Evolutionary conservation across 2,113 vertebrate genomes (phyloP), one percentile per base, ranked within the genome.

Genomic region (Ornithorhynchus anatinus): DNA sequence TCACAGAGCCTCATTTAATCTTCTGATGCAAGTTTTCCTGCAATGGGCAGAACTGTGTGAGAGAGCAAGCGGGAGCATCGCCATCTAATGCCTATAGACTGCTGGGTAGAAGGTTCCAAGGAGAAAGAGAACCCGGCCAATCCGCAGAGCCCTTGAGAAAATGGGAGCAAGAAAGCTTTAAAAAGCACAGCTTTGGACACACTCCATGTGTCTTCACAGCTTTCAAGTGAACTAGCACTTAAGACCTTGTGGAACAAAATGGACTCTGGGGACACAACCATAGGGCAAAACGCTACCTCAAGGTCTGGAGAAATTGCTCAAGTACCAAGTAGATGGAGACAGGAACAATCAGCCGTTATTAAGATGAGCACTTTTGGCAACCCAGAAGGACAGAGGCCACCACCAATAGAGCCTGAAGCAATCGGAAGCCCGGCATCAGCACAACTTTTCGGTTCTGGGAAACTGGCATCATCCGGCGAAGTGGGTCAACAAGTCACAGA

Each of bases 311-410:
- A 99, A 91, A 94, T 95, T 87, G 92, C 86, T 69, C 90, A 92
- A 79, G 91, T 95, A 79, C 94, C 95, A 70, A 96, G 95, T 72
- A 94, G 95, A 92, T 97, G 96, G 96, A 95, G 90, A n/a, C 96
- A 97, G 23, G 96, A 97, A 79, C 95, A 95, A 71, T 86, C 94
- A 61, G 91, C 95, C 74, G 86, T 90, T 87, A 89, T 93, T 77
- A 97, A 96, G 87, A 94, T 94, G 91, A 95, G 92, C 95, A 90
- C 92, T 92, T 97, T 96, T 37, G 87, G 95, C 76, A 95, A 95
- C 80, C 94, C 90, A 39, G 95, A 95, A 79, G 84, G 90, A 59
- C 96, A 94, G 88, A 88, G 90, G 88, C 94, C 89, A 79, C 88
- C 90, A 31, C 94, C 93, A 64, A 86, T 92, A 19, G 96, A 98